Base-by-base conservation (phyloP, 2,888 invertebrate genomes). In the Campoletis raptor region DNA sequence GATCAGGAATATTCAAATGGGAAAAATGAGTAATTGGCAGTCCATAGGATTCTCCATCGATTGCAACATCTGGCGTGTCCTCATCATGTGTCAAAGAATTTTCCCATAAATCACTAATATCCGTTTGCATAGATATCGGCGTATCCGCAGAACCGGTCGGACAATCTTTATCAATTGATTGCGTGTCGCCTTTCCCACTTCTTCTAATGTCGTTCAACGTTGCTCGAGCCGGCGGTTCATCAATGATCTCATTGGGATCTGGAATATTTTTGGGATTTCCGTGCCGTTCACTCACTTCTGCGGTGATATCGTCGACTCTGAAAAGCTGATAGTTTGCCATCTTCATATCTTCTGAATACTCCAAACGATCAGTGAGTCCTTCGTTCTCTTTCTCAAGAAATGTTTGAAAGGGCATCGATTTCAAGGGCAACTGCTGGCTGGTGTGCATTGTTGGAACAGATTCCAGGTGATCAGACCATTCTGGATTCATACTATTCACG, bases 101-200 rank as follows among this genome's bases (percentile, higher is more conserved):
- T n/a, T 21, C 70, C 81, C 69, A 64, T 42, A 54, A 45, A 21
- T 81, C 37, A 69, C 54, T 81, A 24, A 67, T 57, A 3, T 72
- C 52, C n/a, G 80, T 81, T 81, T 83, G 83, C 21, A 77, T 73
- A 0, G 72, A 81, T 9, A 36, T 78, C 12, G 86, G 82, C 7
- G 21, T 37, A 5, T 30, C 30, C 1, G 70, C 30, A 1, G 57
- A 40, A 8, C n/a, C 42, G 37, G 24, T 5, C 2, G 61, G 37
- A 57, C 24, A 78, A 42, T 78, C 61, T 30, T 37, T 36, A 30
- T 24, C 36, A n/a, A 36, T 30, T 54, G 73, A 12, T 70, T 67
- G 64, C 5, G 10, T 12, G 52, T 76, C 15, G 15, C 30, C 37
- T 21, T 1, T 36, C 24, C 15, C 37, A 40, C 30, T 6, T 54